Evolutionary conservation across 2,797 vertebrate genomes (phyloP).

Genomic region (Glyptemys insculpta): DNA sequence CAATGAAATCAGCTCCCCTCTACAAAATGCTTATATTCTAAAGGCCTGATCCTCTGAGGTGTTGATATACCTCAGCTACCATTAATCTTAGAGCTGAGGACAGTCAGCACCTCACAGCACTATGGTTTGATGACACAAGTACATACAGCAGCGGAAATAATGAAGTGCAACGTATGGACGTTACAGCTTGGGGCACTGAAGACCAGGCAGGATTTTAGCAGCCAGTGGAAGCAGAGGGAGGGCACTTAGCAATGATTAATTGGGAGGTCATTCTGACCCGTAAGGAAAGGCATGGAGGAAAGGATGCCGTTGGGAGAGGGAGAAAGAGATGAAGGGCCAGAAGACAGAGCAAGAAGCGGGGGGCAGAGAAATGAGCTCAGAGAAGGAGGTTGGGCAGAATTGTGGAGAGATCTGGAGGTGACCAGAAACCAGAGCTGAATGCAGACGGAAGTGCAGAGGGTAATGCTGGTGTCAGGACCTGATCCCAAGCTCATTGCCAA

Average conservation of each 20-base stretch:
- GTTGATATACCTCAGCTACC: background rate
- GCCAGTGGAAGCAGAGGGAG: background rate
- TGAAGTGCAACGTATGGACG: background rate
- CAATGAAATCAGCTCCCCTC: background rate
- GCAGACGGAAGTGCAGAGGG: background rate
- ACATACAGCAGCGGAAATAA: background rate
- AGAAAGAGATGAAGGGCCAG: background rate
- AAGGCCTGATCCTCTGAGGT: background rate
- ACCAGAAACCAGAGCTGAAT: background rate
- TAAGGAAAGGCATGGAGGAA: background rate
- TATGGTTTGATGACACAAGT: background rate
- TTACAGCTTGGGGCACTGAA: background rate
- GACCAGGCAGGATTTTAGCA: background rate
- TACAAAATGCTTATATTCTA: background rate
- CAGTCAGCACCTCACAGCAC: background rate
- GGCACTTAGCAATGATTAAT: background rate
- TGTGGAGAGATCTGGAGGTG: background rate
- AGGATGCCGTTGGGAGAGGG: background rate
- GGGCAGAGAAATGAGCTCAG: background rate
- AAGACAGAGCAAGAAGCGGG: no score
- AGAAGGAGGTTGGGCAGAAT: background rate
- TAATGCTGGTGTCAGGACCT: background rate
- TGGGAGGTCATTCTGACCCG: background rate
- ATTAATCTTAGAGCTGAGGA: background rate
- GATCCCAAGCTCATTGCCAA: background rate